These are phyloP conservation scores for Megaptera novaeangliae DNA, from an alignment of 2,113 vertebrate genomes.

Conservation along the genomic window DNA sequence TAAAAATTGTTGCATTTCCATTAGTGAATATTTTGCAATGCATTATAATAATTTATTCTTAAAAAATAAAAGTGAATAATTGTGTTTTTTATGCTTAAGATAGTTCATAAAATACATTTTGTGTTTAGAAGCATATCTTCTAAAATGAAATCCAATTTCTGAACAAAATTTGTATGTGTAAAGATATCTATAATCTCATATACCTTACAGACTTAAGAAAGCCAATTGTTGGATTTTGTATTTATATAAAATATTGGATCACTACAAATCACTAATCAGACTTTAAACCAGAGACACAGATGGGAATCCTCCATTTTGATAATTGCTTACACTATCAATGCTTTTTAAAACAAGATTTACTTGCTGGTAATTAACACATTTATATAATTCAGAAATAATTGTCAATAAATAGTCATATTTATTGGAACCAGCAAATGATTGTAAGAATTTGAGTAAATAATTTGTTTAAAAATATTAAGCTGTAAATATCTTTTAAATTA, in stretches of 20 bases:
- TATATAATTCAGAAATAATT: conserved; percentile 56
- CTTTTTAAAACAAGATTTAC: conserved; percentile 58
- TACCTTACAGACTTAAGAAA: neutral
- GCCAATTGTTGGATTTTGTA: conserved; percentile 22
- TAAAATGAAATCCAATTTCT: conserved; percentile 51
- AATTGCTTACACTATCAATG: conserved; percentile 14
- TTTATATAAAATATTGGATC: conserved; percentile 38
- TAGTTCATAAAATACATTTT: conserved; percentile 44
- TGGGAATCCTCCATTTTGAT: conserved; percentile 30
- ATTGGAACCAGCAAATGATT: conserved; percentile 42
- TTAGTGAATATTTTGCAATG: conserved; percentile 24
- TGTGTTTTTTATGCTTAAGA: conserved; percentile 42
- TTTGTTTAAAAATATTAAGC: conserved; percentile 63
- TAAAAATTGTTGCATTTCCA: conserved; percentile 30
- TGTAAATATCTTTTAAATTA: conserved; percentile 64
- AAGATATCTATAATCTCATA: conserved; percentile 5
- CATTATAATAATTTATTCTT: conserved; percentile 41
- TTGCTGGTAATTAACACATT: conserved; percentile 40
- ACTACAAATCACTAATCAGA: conserved; percentile 14
- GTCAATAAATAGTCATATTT: conserved; percentile 60
- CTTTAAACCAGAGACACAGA: conserved; percentile 12
- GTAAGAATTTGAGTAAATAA: conserved; percentile 69
- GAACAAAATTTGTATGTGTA: conserved; percentile 40
- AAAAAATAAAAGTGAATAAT: conserved; percentile 47
- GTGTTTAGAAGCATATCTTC: conserved; percentile 30